Percentiles rank a stretch among this genome's conserved stretches.
phyloP scores from a whole-genome alignment of 2,797 vertebrate genomes.

The Acipenser oxyrinchus region DNA sequence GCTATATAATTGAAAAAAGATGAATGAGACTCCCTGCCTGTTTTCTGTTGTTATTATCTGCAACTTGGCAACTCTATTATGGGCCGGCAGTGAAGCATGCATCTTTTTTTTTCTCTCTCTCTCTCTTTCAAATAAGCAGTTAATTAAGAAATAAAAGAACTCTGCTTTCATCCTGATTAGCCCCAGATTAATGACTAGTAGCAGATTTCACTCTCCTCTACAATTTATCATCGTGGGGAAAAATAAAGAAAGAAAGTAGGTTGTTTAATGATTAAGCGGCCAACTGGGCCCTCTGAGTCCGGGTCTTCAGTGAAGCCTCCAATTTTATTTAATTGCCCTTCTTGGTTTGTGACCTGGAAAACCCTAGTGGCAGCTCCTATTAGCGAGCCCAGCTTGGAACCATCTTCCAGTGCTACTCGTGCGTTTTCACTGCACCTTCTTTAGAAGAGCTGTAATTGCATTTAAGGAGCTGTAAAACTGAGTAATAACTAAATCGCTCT shows the following conservation, averaged over 20 bases:
- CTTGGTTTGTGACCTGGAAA: conserved; percentile 53
- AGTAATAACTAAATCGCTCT: no score
- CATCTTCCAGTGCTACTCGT: conserved; percentile 44
- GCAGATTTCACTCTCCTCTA: conserved; percentile 67
- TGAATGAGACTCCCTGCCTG: conserved; percentile 12
- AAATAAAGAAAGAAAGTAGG: conserved; percentile 60
- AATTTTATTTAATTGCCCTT: conserved; percentile 84
- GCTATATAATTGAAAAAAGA: conserved; percentile 52
- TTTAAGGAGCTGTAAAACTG: no score
- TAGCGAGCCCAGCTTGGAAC: conserved; percentile 61
- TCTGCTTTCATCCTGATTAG: conserved; percentile 78
- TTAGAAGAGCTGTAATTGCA: no score
- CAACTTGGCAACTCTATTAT: conserved; percentile 52
- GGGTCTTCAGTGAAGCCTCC: conserved; percentile 55
- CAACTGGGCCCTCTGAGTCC: conserved; percentile 53
- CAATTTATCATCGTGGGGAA: conserved; percentile 78
- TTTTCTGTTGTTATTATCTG: conserved; percentile 41
- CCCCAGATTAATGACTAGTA: conserved; percentile 72
- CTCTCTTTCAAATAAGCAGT: conserved; percentile 54
- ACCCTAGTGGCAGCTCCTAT: conserved; percentile 60
- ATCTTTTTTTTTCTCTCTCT: conserved; percentile 57
- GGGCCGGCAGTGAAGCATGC: conserved; percentile 61
- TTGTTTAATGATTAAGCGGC: conserved; percentile 73
- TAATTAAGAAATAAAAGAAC: conserved; percentile 63
- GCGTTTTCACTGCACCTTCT: no score